Evolutionary conservation across 2,797 vertebrate species (phyloP), one percentile per base, ranked within the genome.

Genomic region (Ammospiza maritima): DNA sequence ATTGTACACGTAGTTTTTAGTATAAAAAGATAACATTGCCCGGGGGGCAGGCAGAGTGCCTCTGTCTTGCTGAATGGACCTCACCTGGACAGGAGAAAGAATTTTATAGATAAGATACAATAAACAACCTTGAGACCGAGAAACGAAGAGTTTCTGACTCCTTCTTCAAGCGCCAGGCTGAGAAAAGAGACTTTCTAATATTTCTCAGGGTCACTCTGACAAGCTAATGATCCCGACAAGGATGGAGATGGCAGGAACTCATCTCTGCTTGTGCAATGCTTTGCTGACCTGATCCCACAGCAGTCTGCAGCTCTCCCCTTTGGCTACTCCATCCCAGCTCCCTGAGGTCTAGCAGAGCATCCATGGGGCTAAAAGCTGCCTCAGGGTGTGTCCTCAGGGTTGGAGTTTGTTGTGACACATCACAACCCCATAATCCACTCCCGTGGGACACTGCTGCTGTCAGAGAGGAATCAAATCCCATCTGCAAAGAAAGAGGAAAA

Each of bases 221-320:
- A 9, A 50, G 48, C 25, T 2, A 16, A 15, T 26, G 48, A 50
- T 16, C 48, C 25, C 1, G 3, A 34, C 0, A 0, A 48, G 51
- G 54, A 54, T 20, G 42, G 40, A 64, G 77, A 15, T 0, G 0
- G 16, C 56, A 82, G 29, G 15, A 32, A 54, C 1, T 4, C 36
- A 10, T 5, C 1, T 5, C 40, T 77, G 38, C 21, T 51, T 0
- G 0, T 21, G n/a, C 36, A 38, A 3, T 16, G 30, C 42, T 80
- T 65, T 54, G 38, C 45, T 76, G 47, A 60, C 21, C 13, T 15
- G 13, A 48, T 32, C 27, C 34, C 45, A 42, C 29, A 15, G 45
- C 38, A 76, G 9, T 54, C 38, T 66, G 58, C 56, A 77, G 17
- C 36, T 77, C 36, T 93, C 26, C 36, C 45, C n/a, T 74, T 32